Base-by-base conservation (phyloP, 1,140 invertebrate genomes). In the Drosophila persimilis region DNA sequence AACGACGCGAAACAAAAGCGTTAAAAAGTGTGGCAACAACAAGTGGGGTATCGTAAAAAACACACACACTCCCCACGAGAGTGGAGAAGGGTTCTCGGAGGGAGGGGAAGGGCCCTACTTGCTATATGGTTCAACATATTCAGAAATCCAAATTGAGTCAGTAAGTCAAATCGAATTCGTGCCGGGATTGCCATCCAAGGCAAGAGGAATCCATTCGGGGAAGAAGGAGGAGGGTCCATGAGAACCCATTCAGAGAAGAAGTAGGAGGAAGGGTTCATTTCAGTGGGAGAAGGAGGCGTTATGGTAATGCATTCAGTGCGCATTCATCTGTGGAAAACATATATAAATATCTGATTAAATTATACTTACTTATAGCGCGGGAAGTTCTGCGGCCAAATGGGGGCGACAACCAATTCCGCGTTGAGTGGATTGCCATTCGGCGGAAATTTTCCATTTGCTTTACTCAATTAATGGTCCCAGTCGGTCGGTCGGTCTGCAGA, bases 81-180 rank as follows among this genome's bases (percentile, higher is more conserved):
- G 11, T 3, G 35, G 35, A 39, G 8, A 5, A 11, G 13, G 31
- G 9, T 26, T 20, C 31, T 50, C 26, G 20, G 8, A 51, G n/a
- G 58, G 61, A 39, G 13, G 22, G 61, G 50, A 57, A 65, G 24
- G 24, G 51, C 35, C 13, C 35, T 39, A 0, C 11, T 1, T 13
- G 35, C 31, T 35, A 35, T 39, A 13, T 13, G 35, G 55, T 57
- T 45, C 52, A 61, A 54, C 65, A 63, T 70, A 75, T 84, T 72
- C 61, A 48, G 56, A 75, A 56, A 57, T 45, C 73, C 71, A 86
- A 83, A 90, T 81, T 90, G 88, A 90, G 81, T 83, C 75, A 90
- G 80, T 80, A 69, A 83, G 86, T 73, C 79, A 90, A 84, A 74
- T 85, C 59, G 45, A 86, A 74, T 71, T 73, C 54, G 11, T 13